These are phyloP conservation scores for Drosophila arizonae DNA, from an alignment of 1,140 invertebrate species.

Conservation along the genomic window DNA sequence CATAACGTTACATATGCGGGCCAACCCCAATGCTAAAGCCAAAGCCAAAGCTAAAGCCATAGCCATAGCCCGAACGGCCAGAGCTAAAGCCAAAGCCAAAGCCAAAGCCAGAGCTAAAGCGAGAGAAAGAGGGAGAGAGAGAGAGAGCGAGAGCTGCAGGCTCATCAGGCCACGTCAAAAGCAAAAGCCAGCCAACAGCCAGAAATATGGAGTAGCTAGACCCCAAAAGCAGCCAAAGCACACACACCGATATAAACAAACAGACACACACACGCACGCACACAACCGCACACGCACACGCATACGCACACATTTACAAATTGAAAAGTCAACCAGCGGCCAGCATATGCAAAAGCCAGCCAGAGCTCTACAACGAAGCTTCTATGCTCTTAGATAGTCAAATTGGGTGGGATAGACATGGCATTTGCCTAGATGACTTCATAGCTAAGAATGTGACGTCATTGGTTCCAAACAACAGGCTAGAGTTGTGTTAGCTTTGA, in stretches of 20 bases:
- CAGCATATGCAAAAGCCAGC: constrained; percentile 12
- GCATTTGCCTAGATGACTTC: too few species aligned
- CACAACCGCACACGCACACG: background rate
- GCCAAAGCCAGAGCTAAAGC: constrained; percentile 25
- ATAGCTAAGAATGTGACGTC: too few species aligned
- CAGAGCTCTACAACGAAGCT: constrained; percentile 3
- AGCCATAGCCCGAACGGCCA: too few species aligned
- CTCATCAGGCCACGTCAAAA: constrained; percentile 64
- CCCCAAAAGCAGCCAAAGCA: constrained; percentile 25
- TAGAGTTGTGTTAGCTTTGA: too few species aligned
- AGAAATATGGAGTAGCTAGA: constrained; percentile 28
- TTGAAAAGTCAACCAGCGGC: constrained; percentile 40
- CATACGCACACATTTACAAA: constrained; percentile 16
- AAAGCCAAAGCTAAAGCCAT: constrained; percentile 15
- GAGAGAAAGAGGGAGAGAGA: background rate
- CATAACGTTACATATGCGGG: constrained; percentile 63
- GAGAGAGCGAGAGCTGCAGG: constrained; percentile 26
- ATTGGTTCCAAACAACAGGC: too few species aligned
- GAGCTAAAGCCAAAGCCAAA: constrained; percentile 8
- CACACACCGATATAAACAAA: constrained; percentile 20
- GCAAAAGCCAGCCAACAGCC: constrained; percentile 45
- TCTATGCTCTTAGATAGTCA: constrained; percentile 8
- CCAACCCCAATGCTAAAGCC: constrained; percentile 40
- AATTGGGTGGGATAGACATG: background rate
- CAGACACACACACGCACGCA: constrained; percentile 9